Conservation (phyloP, 2,888 invertebrate genomes). For the Noctua comes region DNA sequence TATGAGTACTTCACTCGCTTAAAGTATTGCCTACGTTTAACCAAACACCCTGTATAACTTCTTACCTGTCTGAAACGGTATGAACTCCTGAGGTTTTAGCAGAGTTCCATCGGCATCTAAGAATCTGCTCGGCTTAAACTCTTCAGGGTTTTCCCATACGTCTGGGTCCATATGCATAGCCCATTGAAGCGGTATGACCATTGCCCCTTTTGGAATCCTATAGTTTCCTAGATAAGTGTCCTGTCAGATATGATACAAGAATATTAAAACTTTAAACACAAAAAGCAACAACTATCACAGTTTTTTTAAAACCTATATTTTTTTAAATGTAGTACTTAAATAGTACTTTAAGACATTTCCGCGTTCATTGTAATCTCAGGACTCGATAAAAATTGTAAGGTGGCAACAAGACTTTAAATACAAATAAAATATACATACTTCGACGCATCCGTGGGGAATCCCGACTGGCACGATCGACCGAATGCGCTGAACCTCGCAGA, state of each 20-base stretch:
- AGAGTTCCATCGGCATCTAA: constrained; percentile 91
- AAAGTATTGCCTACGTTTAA: no score
- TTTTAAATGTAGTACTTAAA: not conserved
- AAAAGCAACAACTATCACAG: not conserved
- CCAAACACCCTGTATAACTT: no score
- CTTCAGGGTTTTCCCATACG: constrained; percentile 92
- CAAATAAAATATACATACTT: constrained; percentile 72
- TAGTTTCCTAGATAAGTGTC: constrained; percentile 91
- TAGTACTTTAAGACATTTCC: not conserved
- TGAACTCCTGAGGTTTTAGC: constrained; percentile 92
- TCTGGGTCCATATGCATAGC: constrained; percentile 93
- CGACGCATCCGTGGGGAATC: constrained; percentile 94
- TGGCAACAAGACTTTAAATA: not conserved
- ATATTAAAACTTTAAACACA: not conserved
- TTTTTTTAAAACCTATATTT: not conserved
- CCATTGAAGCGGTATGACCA: constrained; percentile 96
- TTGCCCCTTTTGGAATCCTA: constrained; percentile 91
- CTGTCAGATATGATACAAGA: constrained; percentile 72
- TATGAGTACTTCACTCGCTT: no score
- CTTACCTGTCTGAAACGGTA: constrained; percentile 95
- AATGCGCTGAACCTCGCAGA: constrained; percentile 95
- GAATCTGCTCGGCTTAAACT: constrained; percentile 93
- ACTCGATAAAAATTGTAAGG: not conserved
- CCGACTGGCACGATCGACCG: constrained; percentile 95
- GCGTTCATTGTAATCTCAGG: not conserved